phyloP scores from a whole-genome alignment of 2,888 invertebrate species.

The Drosophila cracens region DNA sequence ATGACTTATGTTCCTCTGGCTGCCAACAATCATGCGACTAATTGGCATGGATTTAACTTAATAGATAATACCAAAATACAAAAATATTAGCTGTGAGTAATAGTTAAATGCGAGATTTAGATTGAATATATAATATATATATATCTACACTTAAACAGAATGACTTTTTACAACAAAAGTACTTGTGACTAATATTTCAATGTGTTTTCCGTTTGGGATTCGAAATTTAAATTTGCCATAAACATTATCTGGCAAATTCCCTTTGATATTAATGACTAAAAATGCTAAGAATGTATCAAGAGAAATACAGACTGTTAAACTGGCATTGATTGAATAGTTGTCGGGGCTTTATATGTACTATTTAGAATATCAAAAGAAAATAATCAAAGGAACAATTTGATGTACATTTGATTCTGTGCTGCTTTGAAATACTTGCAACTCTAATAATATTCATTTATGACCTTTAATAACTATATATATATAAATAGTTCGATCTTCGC shows the following conservation, averaged over 20 bases:
- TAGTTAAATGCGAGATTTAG: background rate
- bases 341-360: background rate
- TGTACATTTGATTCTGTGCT: background rate
- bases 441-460: background rate
- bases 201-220: background rate
- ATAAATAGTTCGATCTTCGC: constrained; percentile 3
- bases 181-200: background rate
- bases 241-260: background rate
- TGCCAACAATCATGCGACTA: constrained; percentile 36
- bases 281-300: background rate
- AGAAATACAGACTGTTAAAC: background rate
- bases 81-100: background rate
- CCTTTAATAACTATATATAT: background rate
- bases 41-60: background rate
- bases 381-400: background rate
- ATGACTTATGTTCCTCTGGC: constrained; percentile 23
- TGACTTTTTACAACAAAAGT: background rate
- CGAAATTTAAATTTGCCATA: background rate
- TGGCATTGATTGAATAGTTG: background rate
- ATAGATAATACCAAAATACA: background rate
- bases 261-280: background rate
- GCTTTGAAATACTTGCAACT: background rate
- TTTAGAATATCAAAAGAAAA: background rate
- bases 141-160: background rate
- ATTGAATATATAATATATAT: background rate